Evolutionary conservation across 2,888 invertebrate genomes (phyloP).

Genomic region (Andrena hattorfiana): DNA sequence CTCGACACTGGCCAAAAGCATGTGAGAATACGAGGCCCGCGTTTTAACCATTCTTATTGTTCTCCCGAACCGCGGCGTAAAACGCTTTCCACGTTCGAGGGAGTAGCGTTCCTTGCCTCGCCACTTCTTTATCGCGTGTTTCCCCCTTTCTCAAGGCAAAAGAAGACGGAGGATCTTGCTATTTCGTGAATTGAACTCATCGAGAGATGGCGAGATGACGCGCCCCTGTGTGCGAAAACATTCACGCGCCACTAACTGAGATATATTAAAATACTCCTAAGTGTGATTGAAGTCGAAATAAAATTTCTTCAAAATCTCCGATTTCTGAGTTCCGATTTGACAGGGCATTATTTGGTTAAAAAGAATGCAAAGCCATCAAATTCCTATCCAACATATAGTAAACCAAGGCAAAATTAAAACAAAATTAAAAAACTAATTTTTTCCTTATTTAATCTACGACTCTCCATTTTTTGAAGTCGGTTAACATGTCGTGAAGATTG

Average conservation of each 20-base stretch:
- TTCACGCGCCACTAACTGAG: background rate
- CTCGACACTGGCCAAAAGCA: background rate
- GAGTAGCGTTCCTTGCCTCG: slow-evolving; percentile 7
- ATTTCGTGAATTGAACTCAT: slow-evolving; percentile 73
- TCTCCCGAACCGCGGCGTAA: slow-evolving; percentile 4
- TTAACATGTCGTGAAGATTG: too few species aligned
- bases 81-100: slow-evolving; percentile 12
- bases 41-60: slow-evolving; percentile 3
- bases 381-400: too few species aligned
- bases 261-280: background rate
- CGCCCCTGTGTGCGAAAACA: background rate
- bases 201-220: slow-evolving; percentile 53
- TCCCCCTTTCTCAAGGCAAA: slow-evolving; percentile 19
- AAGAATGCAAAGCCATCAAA: too few species aligned
- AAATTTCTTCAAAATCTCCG: too few species aligned
- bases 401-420: too few species aligned
- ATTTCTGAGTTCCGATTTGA: too few species aligned
- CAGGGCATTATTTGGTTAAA: too few species aligned
- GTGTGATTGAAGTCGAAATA: background rate
- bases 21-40: background rate
- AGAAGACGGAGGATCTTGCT: slow-evolving; percentile 56
- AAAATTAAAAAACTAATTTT: too few species aligned
- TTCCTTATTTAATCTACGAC: too few species aligned
- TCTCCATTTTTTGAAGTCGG: too few species aligned
- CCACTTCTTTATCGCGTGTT: background rate